Base-by-base conservation (phyloP, 2,888 invertebrate species). In the Leucozona laternaria region DNA sequence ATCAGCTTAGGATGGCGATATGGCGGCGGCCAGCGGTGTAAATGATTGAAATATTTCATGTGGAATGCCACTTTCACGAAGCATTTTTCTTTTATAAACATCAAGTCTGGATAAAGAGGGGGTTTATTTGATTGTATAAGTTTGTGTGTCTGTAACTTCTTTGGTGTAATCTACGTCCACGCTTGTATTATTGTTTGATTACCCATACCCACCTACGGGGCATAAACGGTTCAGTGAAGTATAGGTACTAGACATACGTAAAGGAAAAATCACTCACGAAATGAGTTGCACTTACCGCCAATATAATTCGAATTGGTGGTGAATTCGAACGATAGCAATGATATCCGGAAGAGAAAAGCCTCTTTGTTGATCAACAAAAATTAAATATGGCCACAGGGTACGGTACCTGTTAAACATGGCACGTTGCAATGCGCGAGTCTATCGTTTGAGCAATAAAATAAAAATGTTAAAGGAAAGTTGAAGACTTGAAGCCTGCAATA, bases 181-280 rank as follows among this genome's bases (percentile, higher is more conserved):
- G 6, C 25, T 62, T 37, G 70, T 75, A 64, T n/a, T 34, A 79
- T 76, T 66, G 45, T 70, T 60, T 68, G 80, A 84, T 85, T 80
- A 60, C 80, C 84, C 84, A 85, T 80, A 60, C 80, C 84, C 84
- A 85, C 81, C 77, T 81, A 85, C 77, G 60, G 76, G 22, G 60
- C 34, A 31, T 60, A 50, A 80, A 72, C 71, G 53, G 40, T 81
- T 45, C 72, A n/a, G 25, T 15, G 45, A 76, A 72, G 45, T 71
- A 20, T 48, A 4, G n/a, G n/a, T n/a, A n/a, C n/a, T 3, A 48
- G 25, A 75, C 5, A 20, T 4, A 53, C n/a, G 50, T 31, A 76
- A 43, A 55, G 7, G 70, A 79, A 64, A 60, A 60, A 20, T 60
- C 37, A 60, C 13, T 66, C 72, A 68, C 15, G 28, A 58, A 73